A percentile compares a stretch with the other conserved stretches of the same genome.
Conservation (phyloP, 2,888 invertebrate species). For the Cantharis nigra region DNA sequence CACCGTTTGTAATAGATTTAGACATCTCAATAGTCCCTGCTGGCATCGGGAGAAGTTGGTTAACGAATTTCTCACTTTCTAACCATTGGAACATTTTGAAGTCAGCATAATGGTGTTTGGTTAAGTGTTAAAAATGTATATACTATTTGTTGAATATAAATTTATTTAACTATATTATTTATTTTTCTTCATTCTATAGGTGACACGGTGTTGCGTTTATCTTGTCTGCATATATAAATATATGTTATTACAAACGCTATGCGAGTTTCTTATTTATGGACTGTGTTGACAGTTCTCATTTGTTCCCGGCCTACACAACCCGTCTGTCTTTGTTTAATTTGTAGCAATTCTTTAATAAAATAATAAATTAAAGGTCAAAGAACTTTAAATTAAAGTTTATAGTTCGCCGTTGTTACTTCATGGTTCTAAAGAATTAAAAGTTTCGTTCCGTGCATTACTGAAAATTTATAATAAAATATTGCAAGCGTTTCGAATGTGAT, state of each 20-base stretch:
- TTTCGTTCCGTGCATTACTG: background rate
- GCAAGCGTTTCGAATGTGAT: background rate
- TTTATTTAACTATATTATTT: constrained; percentile 48
- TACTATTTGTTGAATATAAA: constrained; percentile 40
- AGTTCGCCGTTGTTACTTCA: background rate
- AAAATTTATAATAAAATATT: background rate
- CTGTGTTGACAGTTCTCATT: constrained; percentile 57
- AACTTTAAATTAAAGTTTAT: constrained; percentile 36
- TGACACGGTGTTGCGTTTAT: constrained; percentile 49
- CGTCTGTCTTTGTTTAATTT: constrained; percentile 53
- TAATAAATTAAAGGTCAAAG: constrained; percentile 40
- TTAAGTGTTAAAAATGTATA: constrained; percentile 17
- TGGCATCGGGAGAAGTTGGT: background rate
- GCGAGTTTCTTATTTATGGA: constrained; percentile 56
- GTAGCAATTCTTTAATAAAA: constrained; percentile 53
- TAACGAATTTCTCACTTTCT: background rate
- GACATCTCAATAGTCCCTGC: background rate
- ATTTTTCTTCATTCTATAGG: constrained; percentile 45
- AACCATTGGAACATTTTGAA: background rate
- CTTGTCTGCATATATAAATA: constrained; percentile 52
- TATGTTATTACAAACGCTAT: constrained; percentile 53
- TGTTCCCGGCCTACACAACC: constrained; percentile 55
- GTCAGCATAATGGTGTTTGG: background rate
- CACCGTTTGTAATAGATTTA: background rate
- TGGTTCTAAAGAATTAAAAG: background rate